phyloP scores from a whole-genome alignment of 2,113 vertebrate genomes.

The Cavia porcellus region DNA sequence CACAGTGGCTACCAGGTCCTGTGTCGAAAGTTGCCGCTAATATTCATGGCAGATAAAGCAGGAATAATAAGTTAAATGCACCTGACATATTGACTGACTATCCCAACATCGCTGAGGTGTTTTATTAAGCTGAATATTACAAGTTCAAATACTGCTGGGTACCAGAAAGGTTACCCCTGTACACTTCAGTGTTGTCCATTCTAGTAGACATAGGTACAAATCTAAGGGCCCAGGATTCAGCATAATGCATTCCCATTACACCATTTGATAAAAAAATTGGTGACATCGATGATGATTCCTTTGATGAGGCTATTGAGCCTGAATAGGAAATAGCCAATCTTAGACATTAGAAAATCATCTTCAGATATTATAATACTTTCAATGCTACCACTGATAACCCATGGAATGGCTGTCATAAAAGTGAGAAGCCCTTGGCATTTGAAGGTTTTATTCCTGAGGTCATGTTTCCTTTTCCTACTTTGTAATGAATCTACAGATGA shows the following conservation, averaged over 20 bases:
- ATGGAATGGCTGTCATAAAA: constrained; percentile 42
- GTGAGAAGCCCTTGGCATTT: background rate
- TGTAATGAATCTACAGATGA: background rate
- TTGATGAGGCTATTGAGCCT: background rate
- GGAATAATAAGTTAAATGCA: constrained; percentile 9
- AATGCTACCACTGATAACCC: background rate
- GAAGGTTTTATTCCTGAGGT: constrained; percentile 52
- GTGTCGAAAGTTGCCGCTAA: background rate
- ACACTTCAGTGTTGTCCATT: background rate
- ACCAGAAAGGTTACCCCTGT: background rate
- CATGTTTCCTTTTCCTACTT: constrained; percentile 14
- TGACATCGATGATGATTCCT: background rate
- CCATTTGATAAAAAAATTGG: background rate
- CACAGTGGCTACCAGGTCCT: background rate
- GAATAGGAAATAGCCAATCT: background rate
- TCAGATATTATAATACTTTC: constrained; percentile 41
- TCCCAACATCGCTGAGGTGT: background rate
- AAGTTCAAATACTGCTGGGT: background rate
- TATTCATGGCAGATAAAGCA: background rate
- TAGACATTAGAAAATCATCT: background rate
- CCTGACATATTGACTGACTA: background rate
- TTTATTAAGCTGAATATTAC: constrained; percentile 23
- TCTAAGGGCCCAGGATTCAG: background rate
- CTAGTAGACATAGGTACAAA: background rate
- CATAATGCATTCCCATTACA: background rate